These are phyloP conservation scores for Pseudachorutes palmiensis DNA, from an alignment of 1,140 invertebrate species.

Conservation along the genomic window DNA sequence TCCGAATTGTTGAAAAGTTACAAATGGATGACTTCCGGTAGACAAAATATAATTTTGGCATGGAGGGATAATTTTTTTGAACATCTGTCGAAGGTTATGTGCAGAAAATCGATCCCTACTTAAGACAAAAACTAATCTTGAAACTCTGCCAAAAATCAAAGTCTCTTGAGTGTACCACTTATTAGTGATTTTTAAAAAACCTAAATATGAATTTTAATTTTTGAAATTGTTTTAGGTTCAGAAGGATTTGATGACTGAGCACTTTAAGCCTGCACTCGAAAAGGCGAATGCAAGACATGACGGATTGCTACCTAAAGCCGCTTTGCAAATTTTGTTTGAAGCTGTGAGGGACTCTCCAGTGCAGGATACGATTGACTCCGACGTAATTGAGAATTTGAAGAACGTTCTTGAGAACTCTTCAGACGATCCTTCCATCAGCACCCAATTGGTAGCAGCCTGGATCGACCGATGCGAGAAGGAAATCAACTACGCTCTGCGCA, in stretches of 20 bases:
- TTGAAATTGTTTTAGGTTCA: conserved; percentile 18
- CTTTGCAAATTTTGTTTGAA: conserved; percentile 10
- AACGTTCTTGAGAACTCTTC: neutral
- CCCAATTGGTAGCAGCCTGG: conserved; percentile 15
- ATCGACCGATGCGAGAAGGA: conserved; percentile 8
- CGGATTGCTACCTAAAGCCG: neutral
- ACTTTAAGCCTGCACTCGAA: conserved; percentile 12
- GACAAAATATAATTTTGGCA: too few relatives aligned
- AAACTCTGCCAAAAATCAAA: too few relatives aligned
- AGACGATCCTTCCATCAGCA: neutral
- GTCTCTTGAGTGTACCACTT: too few relatives aligned
- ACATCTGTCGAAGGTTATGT: too few relatives aligned
- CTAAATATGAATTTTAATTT: too few relatives aligned
- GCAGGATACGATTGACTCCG: neutral
- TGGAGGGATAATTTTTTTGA: too few relatives aligned
- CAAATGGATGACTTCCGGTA: too few relatives aligned
- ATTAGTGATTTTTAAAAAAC: too few relatives aligned
- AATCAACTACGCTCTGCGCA: conserved; percentile 17
- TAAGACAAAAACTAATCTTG: too few relatives aligned
- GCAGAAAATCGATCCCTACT: too few relatives aligned
- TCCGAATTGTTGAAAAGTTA: too few relatives aligned
- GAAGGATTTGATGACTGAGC: conserved; percentile 6
- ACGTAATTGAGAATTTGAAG: conserved; percentile 3
- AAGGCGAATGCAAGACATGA: neutral
- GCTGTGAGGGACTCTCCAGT: neutral